These are phyloP conservation scores for Aphyosemion australe DNA, from an alignment of 2,113 vertebrate species.

Conservation along the genomic window DNA sequence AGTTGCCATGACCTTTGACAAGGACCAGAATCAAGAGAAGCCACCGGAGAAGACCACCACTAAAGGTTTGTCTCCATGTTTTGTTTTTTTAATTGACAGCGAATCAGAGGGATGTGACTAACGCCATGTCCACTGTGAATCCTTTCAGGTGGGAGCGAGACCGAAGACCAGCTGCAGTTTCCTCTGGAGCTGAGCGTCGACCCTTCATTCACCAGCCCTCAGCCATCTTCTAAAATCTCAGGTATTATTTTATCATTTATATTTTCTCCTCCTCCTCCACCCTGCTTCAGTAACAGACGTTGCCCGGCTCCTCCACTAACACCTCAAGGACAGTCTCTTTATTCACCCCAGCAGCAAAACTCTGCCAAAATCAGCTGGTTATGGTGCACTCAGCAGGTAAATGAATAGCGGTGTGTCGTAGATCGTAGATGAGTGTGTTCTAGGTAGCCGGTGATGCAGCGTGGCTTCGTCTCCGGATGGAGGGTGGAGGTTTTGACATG, in stretches of 20 bases:
- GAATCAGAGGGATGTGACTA: background rate
- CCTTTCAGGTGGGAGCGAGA: constrained; percentile 83
- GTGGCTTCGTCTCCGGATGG: constrained; percentile 5
- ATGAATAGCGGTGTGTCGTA: constrained; percentile 22
- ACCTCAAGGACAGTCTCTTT: constrained; percentile 71
- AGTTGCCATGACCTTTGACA: constrained; percentile 96
- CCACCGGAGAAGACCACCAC: constrained; percentile 81
- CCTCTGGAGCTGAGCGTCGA: constrained; percentile 91
- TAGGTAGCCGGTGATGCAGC: background rate
- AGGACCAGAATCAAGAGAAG: constrained; percentile 87
- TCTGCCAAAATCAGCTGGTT: constrained; percentile 70
- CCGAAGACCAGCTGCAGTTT: constrained; percentile 95
- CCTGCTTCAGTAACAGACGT: constrained; percentile 48
- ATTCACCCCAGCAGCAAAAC: constrained; percentile 72
- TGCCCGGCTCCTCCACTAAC: constrained; percentile 52
- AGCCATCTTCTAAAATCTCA: constrained; percentile 85
- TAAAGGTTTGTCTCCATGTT: constrained; percentile 82
- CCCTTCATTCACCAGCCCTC: constrained; percentile 79
- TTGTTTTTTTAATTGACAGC: background rate
- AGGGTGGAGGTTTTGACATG: background rate
- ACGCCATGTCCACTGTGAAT: background rate
- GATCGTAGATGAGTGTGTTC: constrained; percentile 32
- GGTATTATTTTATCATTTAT: constrained; percentile 62
- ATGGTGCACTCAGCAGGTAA: constrained; percentile 71
- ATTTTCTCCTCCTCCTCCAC: constrained; percentile 12